Evolutionary conservation across 2,797 vertebrate genomes (phyloP).

Genomic region (Gila robusta): DNA sequence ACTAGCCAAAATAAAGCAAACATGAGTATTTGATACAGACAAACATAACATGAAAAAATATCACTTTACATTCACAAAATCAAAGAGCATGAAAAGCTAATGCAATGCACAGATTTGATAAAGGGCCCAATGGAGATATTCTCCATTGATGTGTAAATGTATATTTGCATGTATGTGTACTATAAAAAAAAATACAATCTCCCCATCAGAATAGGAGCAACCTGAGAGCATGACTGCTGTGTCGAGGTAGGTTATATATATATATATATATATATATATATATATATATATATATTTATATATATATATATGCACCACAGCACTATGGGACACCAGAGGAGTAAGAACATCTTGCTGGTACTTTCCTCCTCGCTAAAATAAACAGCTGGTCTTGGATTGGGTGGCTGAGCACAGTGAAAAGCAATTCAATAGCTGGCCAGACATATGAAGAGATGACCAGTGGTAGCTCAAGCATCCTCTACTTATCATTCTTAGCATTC

Average conservation of each 20-base stretch:
- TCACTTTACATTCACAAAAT: constrained; percentile 28
- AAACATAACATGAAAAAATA: constrained; percentile 45
- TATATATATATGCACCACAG: constrained; percentile 59
- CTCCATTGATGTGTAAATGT: constrained; percentile 30
- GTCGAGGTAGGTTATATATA: constrained; percentile 79
- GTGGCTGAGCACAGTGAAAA: constrained; percentile 46
- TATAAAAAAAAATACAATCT: constrained; percentile 46
- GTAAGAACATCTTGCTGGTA: constrained; percentile 20
- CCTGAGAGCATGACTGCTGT: constrained; percentile 73
- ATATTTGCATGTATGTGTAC: constrained; percentile 49
- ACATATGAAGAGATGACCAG: constrained; percentile 18
- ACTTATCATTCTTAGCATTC: constrained; percentile 19
- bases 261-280: constrained; percentile 20
- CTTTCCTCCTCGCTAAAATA: constrained; percentile 10
- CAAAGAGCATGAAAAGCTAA: constrained; percentile 41
- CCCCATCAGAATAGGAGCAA: constrained; percentile 50
- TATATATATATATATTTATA: constrained; percentile 61
- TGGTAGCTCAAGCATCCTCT: constrained; percentile 18
- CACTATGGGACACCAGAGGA: constrained; percentile 38
- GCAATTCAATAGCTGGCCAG: constrained; percentile 31
- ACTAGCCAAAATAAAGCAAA: not conserved
- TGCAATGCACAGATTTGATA: constrained; percentile 41
- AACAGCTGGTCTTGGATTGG: constrained; percentile 39
- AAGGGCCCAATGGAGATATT: constrained; percentile 52
- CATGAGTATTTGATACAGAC: constrained; percentile 30